These are phyloP conservation scores for Crenuchus spilurus DNA, from an alignment of 2,797 vertebrate species.

Conservation along the genomic window DNA sequence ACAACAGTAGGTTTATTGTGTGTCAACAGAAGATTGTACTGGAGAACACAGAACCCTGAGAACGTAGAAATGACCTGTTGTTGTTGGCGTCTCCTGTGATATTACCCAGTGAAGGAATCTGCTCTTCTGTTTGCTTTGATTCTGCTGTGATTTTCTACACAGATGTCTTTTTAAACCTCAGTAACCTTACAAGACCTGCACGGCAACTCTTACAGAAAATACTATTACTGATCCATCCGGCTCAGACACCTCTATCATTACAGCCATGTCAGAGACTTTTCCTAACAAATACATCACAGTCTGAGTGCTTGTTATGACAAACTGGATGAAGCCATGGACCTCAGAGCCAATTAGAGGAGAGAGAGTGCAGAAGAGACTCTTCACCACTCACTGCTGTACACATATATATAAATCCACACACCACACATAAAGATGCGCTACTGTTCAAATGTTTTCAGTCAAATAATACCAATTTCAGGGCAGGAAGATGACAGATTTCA, in stretches of 20 bases:
- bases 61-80: too few species aligned
- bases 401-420: neutral
- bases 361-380: neutral
- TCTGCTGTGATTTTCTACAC: neutral
- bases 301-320: conserved; percentile 37
- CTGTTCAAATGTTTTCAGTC: too few species aligned
- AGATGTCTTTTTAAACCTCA: neutral
- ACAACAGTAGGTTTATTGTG: too few species aligned
- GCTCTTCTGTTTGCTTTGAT: neutral
- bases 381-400: neutral
- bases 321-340: conserved; percentile 35
- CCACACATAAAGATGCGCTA: too few species aligned
- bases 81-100: neutral
- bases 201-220: neutral
- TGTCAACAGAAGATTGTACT: too few species aligned
- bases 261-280: conserved; percentile 14
- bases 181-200: neutral
- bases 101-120: neutral
- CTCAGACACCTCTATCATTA: conserved; percentile 11
- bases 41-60: too few species aligned
- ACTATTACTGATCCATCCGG: neutral
- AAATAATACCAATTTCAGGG: too few species aligned
- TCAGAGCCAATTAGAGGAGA: conserved; percentile 43
- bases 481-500: too few species aligned
- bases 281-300: conserved; percentile 39